Percentiles rank a stretch among this genome's conserved stretches.
Evolutionary conservation across 2,797 vertebrate species (phyloP).

Genomic region (Masticophis lateralis): DNA sequence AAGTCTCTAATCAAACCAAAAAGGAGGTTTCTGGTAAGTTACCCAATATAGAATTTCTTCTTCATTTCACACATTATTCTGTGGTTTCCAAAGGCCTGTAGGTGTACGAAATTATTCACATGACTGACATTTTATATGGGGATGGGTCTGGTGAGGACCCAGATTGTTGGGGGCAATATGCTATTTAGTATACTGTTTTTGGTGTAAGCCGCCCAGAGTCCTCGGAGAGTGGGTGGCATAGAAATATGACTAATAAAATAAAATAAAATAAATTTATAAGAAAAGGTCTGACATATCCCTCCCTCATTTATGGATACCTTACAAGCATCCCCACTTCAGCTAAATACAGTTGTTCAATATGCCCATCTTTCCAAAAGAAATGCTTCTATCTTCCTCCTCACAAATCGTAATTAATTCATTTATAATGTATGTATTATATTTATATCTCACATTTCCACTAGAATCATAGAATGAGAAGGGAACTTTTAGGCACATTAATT

Average conservation of each 20-base stretch:
- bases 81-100: neutral
- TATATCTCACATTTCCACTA: neutral
- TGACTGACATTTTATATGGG: neutral
- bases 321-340: neutral
- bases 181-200: no score
- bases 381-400: neutral
- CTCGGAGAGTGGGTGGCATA: no score
- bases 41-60: neutral
- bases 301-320: neutral
- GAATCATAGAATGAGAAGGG: neutral
- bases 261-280: neutral
- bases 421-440: neutral
- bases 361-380: neutral
- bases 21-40: slow-evolving; percentile 72
- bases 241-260: no score
- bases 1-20: slow-evolving; percentile 68
- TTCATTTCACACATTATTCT: neutral
- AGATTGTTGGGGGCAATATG: no score
- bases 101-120: neutral
- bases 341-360: neutral
- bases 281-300: neutral
- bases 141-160: neutral
- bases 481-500: neutral
- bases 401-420: neutral
- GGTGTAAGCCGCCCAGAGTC: no score